A percentile compares a stretch with the other conserved stretches of the same genome.
phyloP scores from a whole-genome alignment of 2,113 vertebrate species.

The Telmatochromis sp. region DNA sequence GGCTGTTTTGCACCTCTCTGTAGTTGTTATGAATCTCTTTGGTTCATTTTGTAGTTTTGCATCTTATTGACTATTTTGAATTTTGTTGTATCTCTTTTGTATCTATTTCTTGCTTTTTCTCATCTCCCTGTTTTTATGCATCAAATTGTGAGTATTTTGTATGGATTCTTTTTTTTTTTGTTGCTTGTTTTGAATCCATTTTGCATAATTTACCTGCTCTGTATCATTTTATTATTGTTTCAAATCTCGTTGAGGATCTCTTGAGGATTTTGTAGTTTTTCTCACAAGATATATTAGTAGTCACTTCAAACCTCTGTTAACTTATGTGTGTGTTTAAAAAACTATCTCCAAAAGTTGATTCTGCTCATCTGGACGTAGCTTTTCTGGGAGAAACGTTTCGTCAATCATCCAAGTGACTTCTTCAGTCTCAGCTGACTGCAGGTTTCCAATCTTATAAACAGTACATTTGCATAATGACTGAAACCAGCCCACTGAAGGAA shows the following conservation, averaged over 20 bases:
- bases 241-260: background rate
- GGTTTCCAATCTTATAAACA: too few relatives aligned
- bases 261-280: background rate
- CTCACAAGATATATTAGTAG: background rate
- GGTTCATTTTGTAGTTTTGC: background rate
- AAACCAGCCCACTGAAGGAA: too few relatives aligned
- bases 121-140: background rate
- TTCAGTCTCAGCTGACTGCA: too few relatives aligned
- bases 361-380: accelerated
- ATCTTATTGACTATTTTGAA: background rate
- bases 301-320: background rate
- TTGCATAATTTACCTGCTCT: background rate
- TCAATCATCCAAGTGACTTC: too few relatives aligned
- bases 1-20: background rate
- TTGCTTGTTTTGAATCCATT: background rate
- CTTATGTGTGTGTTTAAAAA: background rate
- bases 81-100: background rate
- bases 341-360: background rate
- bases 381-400: too few relatives aligned
- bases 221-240: background rate
- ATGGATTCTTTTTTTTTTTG: background rate
- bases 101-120: accelerated
- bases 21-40: background rate
- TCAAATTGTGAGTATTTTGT: background rate
- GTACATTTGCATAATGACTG: too few relatives aligned